Conservation (phyloP, 1,140 invertebrate species). For the Pseudobourletiella spinata region DNA sequence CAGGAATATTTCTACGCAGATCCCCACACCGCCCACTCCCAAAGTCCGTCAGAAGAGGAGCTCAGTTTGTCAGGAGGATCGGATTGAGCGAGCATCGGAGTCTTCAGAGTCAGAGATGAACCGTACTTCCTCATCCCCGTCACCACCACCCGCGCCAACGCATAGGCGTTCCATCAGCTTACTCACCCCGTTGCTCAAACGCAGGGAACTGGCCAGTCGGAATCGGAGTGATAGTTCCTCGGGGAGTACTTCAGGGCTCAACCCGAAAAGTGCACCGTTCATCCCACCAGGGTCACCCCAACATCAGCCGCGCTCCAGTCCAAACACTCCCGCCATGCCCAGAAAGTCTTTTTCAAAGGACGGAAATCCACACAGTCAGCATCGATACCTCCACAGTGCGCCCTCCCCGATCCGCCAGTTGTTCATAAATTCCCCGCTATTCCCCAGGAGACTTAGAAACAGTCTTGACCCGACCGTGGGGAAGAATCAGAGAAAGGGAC, state of each 20-base stretch:
- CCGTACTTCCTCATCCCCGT: background rate
- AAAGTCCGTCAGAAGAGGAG: too few species aligned
- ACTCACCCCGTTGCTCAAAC: slow-evolving; percentile 24
- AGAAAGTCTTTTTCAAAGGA: too few species aligned
- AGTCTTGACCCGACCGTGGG: background rate
- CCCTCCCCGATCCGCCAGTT: slow-evolving; percentile 34
- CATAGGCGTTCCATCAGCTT: slow-evolving; percentile 29
- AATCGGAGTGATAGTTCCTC: slow-evolving; percentile 1
- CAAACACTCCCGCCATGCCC: slow-evolving; percentile 21
- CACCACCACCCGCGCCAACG: slow-evolving; percentile 24
- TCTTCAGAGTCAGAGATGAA: background rate
- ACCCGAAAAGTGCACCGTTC: slow-evolving; percentile 22
- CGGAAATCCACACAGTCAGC: background rate
- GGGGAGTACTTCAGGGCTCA: slow-evolving; percentile 2
- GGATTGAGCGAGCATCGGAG: slow-evolving; percentile 22
- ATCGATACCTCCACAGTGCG: slow-evolving; percentile 27
- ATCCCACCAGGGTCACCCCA: slow-evolving; percentile 30
- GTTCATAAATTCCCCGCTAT: slow-evolving; percentile 31
- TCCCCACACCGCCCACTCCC: background rate
- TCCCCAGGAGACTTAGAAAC: slow-evolving; percentile 19
- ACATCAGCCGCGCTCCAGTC: slow-evolving; percentile 24
- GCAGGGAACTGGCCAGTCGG: slow-evolving; percentile 17
- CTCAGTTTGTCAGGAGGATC: slow-evolving; percentile 9
- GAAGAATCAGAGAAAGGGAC: too few species aligned
- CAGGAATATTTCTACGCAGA: background rate